These are phyloP conservation scores for Drosophila atripex DNA, from an alignment of 2,888 invertebrate genomes.

Conservation along the genomic window DNA sequence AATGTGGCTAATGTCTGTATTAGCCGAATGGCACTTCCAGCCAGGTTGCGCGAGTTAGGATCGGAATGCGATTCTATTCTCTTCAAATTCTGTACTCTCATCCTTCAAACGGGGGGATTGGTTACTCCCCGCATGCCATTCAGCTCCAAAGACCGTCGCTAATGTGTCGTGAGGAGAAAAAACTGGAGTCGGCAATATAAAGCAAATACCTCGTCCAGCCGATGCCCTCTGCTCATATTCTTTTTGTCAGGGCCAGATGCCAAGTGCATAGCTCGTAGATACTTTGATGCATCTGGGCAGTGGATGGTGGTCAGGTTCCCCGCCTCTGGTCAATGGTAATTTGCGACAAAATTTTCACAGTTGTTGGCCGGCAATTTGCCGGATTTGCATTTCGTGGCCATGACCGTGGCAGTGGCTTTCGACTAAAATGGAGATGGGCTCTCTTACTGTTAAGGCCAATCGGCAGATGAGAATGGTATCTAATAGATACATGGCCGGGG, in stretches of 20 bases:
- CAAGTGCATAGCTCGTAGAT: conserved; percentile 16
- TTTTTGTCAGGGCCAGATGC: conserved; percentile 8
- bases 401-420: conserved; percentile 6
- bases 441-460: conserved; percentile 69
- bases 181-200: conserved; percentile 52
- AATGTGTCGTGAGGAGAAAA: conserved; percentile 11
- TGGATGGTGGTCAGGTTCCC: background rate
- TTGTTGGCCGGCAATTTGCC: conserved; percentile 63
- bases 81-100: background rate
- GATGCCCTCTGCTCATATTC: conserved; percentile 3
- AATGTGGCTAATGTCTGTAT: conserved; percentile 37
- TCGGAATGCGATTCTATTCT: background rate
- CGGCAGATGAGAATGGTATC: conserved; percentile 65
- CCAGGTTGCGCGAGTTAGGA: conserved; percentile 45
- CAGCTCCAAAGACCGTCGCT: background rate
- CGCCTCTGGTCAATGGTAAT: conserved; percentile 49
- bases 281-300: conserved; percentile 18
- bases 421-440: conserved; percentile 32
- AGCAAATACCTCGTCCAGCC: conserved; percentile 22
- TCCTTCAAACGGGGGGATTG: background rate
- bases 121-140: background rate
- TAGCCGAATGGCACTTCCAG: conserved; percentile 8
- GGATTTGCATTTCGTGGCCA: conserved; percentile 50
- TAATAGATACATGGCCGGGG: conserved; percentile 48
- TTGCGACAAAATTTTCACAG: conserved; percentile 65